Percentiles rank a stretch among this genome's conserved stretches.
Evolutionary conservation across 2,888 invertebrate genomes (phyloP).

Genomic region (Omphaloscelis lunosa): DNA sequence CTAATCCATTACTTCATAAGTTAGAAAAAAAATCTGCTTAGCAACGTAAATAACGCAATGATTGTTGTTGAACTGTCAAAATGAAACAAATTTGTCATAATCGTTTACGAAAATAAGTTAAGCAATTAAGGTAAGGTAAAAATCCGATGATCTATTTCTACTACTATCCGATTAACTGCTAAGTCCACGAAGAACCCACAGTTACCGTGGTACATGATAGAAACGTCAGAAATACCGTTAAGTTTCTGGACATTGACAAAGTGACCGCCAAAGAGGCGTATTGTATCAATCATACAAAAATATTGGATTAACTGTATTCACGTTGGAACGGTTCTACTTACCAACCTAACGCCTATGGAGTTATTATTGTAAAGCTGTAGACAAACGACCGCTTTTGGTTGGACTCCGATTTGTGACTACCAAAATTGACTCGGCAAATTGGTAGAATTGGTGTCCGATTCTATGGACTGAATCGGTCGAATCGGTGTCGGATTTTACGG

Average conservation of each 20-base stretch:
- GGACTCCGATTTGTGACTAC: neutral
- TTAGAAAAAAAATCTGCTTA: too few species aligned
- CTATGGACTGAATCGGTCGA: neutral
- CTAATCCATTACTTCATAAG: too few species aligned
- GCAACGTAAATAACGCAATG: too few species aligned
- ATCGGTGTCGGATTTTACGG: neutral
- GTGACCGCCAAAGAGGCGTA: constrained; percentile 34
- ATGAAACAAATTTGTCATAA: too few species aligned
- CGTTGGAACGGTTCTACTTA: constrained; percentile 24
- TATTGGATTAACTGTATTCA: constrained; percentile 60
- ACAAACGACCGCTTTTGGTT: neutral
- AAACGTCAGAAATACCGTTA: constrained; percentile 34
- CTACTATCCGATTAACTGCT: neutral
- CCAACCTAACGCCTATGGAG: neutral
- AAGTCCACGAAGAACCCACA: neutral
- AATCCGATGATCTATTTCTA: too few species aligned
- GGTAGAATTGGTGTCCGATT: neutral
- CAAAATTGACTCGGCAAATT: neutral
- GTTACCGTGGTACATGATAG: neutral
- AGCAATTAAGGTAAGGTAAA: too few species aligned
- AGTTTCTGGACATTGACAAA: constrained; percentile 52
- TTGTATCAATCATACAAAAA: constrained; percentile 58
- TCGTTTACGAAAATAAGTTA: too few species aligned
- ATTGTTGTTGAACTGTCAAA: too few species aligned
- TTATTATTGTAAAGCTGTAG: constrained; percentile 15